Base-by-base conservation (phyloP, 2,888 invertebrate species). In the Papilio demoleus region DNA sequence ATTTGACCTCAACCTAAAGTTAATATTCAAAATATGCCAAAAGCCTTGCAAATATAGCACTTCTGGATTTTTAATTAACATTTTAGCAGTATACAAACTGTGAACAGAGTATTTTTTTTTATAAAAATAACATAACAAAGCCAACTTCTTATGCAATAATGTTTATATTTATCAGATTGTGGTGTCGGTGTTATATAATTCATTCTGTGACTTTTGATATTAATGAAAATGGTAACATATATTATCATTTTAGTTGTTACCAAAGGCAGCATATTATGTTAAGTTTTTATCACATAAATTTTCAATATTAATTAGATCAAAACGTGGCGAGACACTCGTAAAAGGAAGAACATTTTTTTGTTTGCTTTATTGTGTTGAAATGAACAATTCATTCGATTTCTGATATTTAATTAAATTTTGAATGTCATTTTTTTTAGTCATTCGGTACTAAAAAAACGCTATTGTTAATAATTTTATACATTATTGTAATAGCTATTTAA, bases 131-230 rank as follows among this genome's bases (percentile, higher is more conserved):
- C 14, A 47, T 34, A 47, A 47, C 47, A 63, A 63, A 63, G 45
- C 2, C 14, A 47, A 22, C 45, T 63, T 34, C 47, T 34, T 9
- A 38, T 50, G 3, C 11, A 1, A 14, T 24, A 8, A 50, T 50
- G 14, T 27, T 22, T 27, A 14, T 27, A 27, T n/a, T 53, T 27
- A 38, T 53, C 53, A 17, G 38, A 64, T 40, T 64, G 9, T 24
- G n/a, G 22, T 38, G 38, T 24, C 53, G 24, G 64, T 53, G 31
- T 62, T n/a, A 27, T 31, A 38, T 53, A 53, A 64, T 64, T 53
- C n/a, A 64, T 64, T 50, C 64, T 1, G 38, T 64, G 64, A 64
- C 64, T 24, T 38, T 38, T 64, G 50, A 2, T 60, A 40, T 64
- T 36, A 34, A 27, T 40, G 53, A 24, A 64, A 64, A 64, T 64